Conservation (phyloP, 2,797 vertebrate species). For the Gymnoscopelus microlampas region DNA sequence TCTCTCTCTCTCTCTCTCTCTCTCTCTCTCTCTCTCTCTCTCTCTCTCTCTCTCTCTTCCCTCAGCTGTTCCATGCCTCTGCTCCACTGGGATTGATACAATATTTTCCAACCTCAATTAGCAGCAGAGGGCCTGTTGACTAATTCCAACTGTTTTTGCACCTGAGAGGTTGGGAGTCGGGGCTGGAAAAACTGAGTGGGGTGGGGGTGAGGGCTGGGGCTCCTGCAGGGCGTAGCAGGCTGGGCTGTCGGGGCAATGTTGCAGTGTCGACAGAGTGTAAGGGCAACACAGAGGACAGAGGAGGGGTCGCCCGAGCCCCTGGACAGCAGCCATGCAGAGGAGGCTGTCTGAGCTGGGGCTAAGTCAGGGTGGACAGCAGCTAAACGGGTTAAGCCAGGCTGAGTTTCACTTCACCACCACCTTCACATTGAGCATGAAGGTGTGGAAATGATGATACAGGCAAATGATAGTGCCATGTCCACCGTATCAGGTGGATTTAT, state of each 20-base stretch:
- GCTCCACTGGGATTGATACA: slow-evolving; percentile 84
- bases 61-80: slow-evolving; percentile 82
- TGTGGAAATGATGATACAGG: neutral
- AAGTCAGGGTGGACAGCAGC: neutral
- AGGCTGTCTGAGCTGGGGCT: slow-evolving; percentile 10
- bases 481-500: neutral
- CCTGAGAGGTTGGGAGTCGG: slow-evolving; percentile 79
- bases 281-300: slow-evolving; percentile 71
- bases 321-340: slow-evolving; percentile 30
- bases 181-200: slow-evolving; percentile 85
- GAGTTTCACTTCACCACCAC: neutral
- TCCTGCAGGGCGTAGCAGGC: slow-evolving; percentile 60
- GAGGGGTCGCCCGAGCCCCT: slow-evolving; percentile 48
- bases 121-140: slow-evolving; percentile 78
- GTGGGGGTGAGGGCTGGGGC: slow-evolving; percentile 64
- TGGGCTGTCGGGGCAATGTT: slow-evolving; percentile 66
- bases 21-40: neutral
- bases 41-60: slow-evolving; percentile 56
- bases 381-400: neutral
- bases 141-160: slow-evolving; percentile 88
- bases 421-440: neutral
- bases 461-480: neutral
- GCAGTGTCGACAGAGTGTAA: slow-evolving; percentile 74
- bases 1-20: slow-evolving; percentile 44
- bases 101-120: slow-evolving; percentile 89